Base-by-base conservation (phyloP, 2,797 vertebrate species). In the Premnoplex brunnescens region DNA sequence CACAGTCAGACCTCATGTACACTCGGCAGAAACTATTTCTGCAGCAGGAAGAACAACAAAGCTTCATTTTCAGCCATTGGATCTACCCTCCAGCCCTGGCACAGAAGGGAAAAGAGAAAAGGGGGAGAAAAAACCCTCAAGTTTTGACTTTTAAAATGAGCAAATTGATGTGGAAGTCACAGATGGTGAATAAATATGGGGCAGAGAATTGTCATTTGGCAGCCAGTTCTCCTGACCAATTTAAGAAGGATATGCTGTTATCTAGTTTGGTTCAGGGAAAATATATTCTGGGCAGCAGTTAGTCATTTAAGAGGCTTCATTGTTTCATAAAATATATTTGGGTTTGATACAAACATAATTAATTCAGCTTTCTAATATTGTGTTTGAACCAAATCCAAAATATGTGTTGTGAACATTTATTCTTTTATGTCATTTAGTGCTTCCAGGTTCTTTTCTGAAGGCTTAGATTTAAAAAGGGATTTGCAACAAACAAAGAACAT, bases 311-410 rank as follows among this genome's bases (percentile, higher is more conserved):
- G 80, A 93, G 93, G 60, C 86, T 75, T 96, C 90, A 95, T 96
- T 96, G 94, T 95, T 95, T 88, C 69, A 83, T 94, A 91, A 94
- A 96, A 92, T 96, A 80, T 94, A 96, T 97, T 96, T 94, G 94
- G 91, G 95, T 91, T 96, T 96, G 86, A 90, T 88, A 81, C 90
- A 95, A 95, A 96, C 86, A 92, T 59, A 94, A 95, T 94, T 95
- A 97, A 95, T 95, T 89, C 91, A 24, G 75, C 72, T 77, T 96
- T 89, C 93, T 94, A 95, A 96, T 88, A 95, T 64, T 93, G 80
- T 95, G 62, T 39, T 92, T 96, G 95, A 95, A 91, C 32, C 69
- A 62, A 91, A 69, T 77, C 88, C 95, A 93, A 91, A 93, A 72
- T 84, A 56, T 6, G 9, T 69, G 89, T 49, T 91, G 89, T n/a